Conservation (phyloP, 1,140 invertebrate genomes). For the Ptiloglossa arizonensis region DNA sequence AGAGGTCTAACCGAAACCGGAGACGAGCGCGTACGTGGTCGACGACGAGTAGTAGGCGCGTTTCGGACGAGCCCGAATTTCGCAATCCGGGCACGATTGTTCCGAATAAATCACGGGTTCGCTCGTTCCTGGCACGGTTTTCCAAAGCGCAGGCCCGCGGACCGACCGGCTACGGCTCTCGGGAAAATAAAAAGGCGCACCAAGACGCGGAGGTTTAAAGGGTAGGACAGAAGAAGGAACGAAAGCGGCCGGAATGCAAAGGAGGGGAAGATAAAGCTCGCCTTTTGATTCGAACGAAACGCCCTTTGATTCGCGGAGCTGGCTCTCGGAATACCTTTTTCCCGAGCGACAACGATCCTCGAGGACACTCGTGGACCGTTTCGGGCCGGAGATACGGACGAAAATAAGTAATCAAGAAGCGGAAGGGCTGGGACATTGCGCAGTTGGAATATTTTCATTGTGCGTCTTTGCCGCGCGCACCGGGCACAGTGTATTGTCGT, state of each 20-base stretch:
- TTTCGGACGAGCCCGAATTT: slow-evolving; percentile 54
- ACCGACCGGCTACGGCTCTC: slow-evolving; percentile 27
- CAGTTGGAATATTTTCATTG: too few species aligned
- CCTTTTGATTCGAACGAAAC: slow-evolving; percentile 12
- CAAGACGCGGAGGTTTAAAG: not conserved
- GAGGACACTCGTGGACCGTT: not conserved
- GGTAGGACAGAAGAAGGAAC: not conserved
- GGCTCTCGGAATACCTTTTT: not conserved
- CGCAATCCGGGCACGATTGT: slow-evolving; percentile 66
- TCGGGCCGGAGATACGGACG: not conserved
- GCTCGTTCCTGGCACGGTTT: slow-evolving; percentile 46
- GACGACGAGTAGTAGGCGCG: slow-evolving; percentile 8
- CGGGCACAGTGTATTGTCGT: too few species aligned
- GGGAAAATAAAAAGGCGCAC: slow-evolving; percentile 34
- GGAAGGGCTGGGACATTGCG: too few species aligned
- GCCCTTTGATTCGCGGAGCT: slow-evolving; percentile 16
- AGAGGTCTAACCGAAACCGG: slow-evolving; percentile 5
- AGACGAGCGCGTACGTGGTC: slow-evolving; percentile 31
- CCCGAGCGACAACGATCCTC: not conserved
- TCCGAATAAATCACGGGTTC: slow-evolving; percentile 71
- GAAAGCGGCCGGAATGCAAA: not conserved
- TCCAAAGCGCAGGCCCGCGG: slow-evolving; percentile 24
- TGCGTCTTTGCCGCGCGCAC: too few species aligned
- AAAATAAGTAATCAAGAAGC: not conserved
- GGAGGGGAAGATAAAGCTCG: slow-evolving; percentile 8